Evolutionary conservation across 2,113 vertebrate genomes (phyloP).

Genomic region (Pao palembangensis): DNA sequence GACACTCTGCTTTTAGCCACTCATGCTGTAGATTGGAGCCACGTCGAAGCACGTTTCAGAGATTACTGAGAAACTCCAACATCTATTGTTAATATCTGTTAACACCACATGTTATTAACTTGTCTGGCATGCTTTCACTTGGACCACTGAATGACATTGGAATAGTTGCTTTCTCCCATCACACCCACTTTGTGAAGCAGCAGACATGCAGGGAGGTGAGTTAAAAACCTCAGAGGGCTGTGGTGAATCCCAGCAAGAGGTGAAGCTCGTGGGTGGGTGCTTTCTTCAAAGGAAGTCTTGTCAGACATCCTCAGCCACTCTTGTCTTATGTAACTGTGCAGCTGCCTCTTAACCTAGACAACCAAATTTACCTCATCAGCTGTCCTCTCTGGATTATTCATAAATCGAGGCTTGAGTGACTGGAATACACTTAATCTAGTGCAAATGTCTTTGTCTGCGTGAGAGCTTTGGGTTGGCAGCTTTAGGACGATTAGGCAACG

Average conservation of each 20-base stretch:
- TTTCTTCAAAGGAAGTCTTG: slow-evolving; percentile 36
- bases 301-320: slow-evolving; percentile 30
- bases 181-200: not conserved
- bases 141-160: not conserved
- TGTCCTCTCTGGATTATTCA: slow-evolving; percentile 57
- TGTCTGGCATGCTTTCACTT: no score
- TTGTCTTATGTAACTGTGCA: slow-evolving; percentile 30
- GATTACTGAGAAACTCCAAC: no score
- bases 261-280: slow-evolving; percentile 1
- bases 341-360: slow-evolving; percentile 43
- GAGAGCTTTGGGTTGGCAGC: not conserved
- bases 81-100: no score
- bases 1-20: not conserved
- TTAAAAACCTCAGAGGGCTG: not conserved
- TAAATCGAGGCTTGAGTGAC: slow-evolving; percentile 31
- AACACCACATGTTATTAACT: no score
- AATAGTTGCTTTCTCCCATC: slow-evolving; percentile 13
- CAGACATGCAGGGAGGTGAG: slow-evolving; percentile 1
- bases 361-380: slow-evolving; percentile 57
- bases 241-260: slow-evolving; percentile 4
- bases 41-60: no score
- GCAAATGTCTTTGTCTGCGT: slow-evolving; percentile 16
- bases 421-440: slow-evolving; percentile 22
- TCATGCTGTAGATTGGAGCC: not conserved
- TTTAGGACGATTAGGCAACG: no score